A percentile compares a stretch with the other conserved stretches of the same genome.
phyloP scores from a whole-genome alignment of 2,113 vertebrate species.

The Sander lucioperca region DNA sequence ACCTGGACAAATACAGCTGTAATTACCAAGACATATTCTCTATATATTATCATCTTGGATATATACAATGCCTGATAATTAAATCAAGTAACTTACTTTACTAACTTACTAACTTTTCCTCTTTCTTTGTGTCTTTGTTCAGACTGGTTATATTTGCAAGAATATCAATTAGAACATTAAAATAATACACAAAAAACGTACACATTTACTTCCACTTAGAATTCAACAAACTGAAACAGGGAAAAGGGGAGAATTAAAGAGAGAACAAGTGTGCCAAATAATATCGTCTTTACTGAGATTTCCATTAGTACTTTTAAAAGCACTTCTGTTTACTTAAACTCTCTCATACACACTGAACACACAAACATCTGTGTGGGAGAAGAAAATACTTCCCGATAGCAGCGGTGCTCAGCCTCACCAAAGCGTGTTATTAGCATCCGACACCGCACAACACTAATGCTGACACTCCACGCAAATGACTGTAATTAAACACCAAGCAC shows the following conservation, averaged over 20 bases:
- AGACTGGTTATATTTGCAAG: background rate
- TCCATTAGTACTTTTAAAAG: constrained; percentile 37
- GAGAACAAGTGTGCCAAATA: background rate
- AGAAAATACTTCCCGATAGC: constrained; percentile 61
- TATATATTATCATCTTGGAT: background rate
- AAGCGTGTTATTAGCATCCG: constrained; percentile 83
- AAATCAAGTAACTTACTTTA: background rate
- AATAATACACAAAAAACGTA: background rate
- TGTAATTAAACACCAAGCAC: constrained; percentile 81
- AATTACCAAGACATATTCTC: background rate
- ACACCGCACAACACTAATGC: constrained; percentile 64
- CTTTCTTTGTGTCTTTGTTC: background rate
- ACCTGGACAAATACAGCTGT: constrained; percentile 53
- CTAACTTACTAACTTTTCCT: too few species aligned
- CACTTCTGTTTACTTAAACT: constrained; percentile 30
- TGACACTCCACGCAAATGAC: constrained; percentile 81
- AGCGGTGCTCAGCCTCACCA: constrained; percentile 63
- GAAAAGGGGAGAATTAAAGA: constrained; percentile 4
- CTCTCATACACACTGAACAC: constrained; percentile 19
- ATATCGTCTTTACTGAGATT: constrained; percentile 29
- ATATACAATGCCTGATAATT: background rate
- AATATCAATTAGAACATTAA: background rate
- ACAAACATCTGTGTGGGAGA: constrained; percentile 75
- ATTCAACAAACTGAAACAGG: background rate
- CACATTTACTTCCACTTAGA: background rate